Evolutionary conservation across 92 coral and sea anemone species (phyloP).

Genomic region (Bergia sp.): DNA sequence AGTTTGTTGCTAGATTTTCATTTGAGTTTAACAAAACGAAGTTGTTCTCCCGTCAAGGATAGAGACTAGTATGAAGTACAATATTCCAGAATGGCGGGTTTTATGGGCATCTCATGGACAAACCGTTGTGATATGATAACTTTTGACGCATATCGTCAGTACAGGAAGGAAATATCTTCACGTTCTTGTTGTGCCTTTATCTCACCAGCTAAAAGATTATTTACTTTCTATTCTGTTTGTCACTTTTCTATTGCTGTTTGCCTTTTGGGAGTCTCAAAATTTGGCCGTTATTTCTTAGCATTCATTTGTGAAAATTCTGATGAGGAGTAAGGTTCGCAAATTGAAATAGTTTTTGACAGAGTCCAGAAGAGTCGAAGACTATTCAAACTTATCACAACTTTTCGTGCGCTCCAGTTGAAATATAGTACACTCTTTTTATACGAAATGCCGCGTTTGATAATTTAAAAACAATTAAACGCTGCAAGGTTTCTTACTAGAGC

Average conservation of each 20-base stretch:
- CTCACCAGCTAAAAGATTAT: background rate
- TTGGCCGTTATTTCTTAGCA: background rate
- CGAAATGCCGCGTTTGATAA: constrained; percentile 6
- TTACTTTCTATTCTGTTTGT: background rate
- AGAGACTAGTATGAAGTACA: background rate
- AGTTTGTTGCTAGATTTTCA: background rate
- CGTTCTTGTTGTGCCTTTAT: constrained; percentile 10
- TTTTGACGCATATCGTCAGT: constrained; percentile 23
- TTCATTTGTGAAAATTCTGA: background rate
- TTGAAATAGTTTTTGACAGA: no score
- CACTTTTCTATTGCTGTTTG: background rate
- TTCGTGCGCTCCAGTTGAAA: background rate
- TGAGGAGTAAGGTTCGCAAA: no score
- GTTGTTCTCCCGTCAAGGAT: background rate
- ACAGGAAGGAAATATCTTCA: constrained; percentile 21
- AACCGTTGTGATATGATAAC: constrained; percentile 9
- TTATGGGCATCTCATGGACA: constrained; percentile 1
- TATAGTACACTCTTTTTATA: background rate
- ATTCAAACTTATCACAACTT: background rate
- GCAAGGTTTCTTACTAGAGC: constrained; percentile 11
- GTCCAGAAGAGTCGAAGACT: background rate
- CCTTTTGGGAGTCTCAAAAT: background rate
- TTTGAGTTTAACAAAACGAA: no score
- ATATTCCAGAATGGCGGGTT: background rate
- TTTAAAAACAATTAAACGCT: constrained; percentile 8